Conservation (phyloP, 2,797 vertebrate genomes). For the Salarias fasciatus region DNA sequence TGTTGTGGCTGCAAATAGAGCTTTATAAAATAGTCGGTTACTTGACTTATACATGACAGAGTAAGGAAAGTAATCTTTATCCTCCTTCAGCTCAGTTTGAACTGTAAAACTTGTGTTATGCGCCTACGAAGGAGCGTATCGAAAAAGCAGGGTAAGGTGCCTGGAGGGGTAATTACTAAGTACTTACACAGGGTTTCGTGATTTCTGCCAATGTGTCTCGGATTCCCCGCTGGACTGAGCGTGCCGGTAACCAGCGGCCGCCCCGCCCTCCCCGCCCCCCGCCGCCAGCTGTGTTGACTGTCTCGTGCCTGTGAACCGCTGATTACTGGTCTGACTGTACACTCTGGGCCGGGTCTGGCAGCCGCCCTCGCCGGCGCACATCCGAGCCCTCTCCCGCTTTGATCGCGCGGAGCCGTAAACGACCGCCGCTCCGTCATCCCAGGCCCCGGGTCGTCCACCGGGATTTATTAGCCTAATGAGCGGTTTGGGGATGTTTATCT, state of each 20-base stretch:
- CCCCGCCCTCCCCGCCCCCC: conserved; percentile 22
- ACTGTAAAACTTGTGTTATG: background rate
- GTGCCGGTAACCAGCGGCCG: conserved; percentile 13
- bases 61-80: no score
- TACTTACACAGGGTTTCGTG: background rate
- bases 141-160: conserved; percentile 5
- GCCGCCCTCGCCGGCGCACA: conserved; percentile 19
- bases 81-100: no score
- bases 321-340: conserved; percentile 64
- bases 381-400: conserved; percentile 53
- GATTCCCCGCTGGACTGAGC: conserved; percentile 22
- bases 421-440: conserved; percentile 38
- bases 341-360: conserved; percentile 41
- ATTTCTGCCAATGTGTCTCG: conserved; percentile 19
- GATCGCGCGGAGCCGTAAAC: conserved; percentile 60
- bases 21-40: no score
- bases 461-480: conserved; percentile 71
- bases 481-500: conserved; percentile 61
- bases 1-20: no score
- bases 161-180: background rate
- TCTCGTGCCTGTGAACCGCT: conserved; percentile 60
- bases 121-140: background rate
- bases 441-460: conserved; percentile 56
- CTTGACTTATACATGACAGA: no score
- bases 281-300: conserved; percentile 72